Evolutionary conservation across 2,797 vertebrate genomes (phyloP).

Genomic region (Enteromius trimaculatus): DNA sequence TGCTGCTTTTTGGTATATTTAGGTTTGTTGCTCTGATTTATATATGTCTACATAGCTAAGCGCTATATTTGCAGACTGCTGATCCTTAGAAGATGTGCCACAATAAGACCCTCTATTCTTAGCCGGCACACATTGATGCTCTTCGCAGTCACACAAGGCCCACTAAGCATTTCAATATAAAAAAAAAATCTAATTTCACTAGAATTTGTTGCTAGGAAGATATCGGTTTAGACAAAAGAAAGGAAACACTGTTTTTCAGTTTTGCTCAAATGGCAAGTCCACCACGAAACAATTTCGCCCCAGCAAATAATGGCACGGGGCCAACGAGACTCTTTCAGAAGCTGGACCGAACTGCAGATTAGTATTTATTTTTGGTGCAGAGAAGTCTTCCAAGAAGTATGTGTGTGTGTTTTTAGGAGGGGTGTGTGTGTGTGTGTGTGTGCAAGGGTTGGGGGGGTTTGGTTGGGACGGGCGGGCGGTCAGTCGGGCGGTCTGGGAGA

Average conservation of each 20-base stretch:
- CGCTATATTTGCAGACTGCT: conserved; percentile 46
- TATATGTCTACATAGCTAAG: conserved; percentile 44
- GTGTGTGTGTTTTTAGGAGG: conserved; percentile 56
- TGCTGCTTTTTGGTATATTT: conserved; percentile 40
- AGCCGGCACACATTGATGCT: conserved; percentile 10
- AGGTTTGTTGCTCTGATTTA: conserved; percentile 46
- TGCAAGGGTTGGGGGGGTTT: conserved; percentile 43
- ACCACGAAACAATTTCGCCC: conserved; percentile 60
- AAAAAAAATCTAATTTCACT: neutral
- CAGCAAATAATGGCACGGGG: conserved; percentile 69
- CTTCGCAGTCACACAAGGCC: neutral
- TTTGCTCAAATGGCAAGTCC: conserved; percentile 53
- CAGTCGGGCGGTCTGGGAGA: conserved; percentile 66
- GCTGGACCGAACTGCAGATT: conserved; percentile 78
- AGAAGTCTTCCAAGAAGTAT: conserved; percentile 79
- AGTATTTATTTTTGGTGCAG: conserved; percentile 80
- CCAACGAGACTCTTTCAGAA: conserved; percentile 72
- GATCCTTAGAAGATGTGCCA: conserved; percentile 47
- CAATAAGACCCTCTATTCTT: conserved; percentile 44
- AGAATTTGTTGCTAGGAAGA: neutral
- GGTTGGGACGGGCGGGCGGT: conserved; percentile 54
- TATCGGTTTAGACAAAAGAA: neutral
- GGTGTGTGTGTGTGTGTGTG: conserved; percentile 52
- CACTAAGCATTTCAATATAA: neutral
- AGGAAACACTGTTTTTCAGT: conserved; percentile 5